These are phyloP conservation scores for Eurytoma californica DNA, from an alignment of 2,888 invertebrate genomes.

Conservation along the genomic window DNA sequence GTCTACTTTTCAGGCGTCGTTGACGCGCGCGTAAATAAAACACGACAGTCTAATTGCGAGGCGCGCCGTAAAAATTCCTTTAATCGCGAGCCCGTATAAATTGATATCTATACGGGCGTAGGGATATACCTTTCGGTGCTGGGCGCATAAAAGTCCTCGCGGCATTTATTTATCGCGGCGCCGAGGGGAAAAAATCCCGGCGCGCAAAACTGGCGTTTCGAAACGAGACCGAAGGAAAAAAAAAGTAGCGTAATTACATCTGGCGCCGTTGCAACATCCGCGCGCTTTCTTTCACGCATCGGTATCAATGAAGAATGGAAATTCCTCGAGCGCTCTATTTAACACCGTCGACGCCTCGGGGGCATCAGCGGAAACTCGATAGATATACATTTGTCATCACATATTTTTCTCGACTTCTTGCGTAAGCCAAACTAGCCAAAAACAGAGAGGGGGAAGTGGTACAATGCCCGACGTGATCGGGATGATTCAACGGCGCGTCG, in stretches of 20 bases:
- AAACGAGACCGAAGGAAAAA: background rate
- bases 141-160: background rate
- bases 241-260: background rate
- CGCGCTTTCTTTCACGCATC: no score
- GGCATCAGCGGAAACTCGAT: no score
- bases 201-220: background rate
- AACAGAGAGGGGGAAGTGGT: no score
- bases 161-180: conserved; percentile 1
- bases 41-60: background rate
- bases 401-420: no score
- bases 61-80: background rate
- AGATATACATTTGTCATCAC: no score
- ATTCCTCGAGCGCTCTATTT: no score
- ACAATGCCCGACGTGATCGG: no score
- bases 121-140: background rate
- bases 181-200: background rate
- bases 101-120: background rate
- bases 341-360: no score
- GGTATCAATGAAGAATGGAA: no score
- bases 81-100: background rate
- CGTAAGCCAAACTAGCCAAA: no score
- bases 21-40: background rate
- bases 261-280: no score
- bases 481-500: background rate
- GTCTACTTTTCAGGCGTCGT: background rate